A percentile compares a stretch with the other conserved stretches of the same genome.
Conservation (phyloP, 1,140 invertebrate genomes). For the Calliopsis andreniformis region DNA sequence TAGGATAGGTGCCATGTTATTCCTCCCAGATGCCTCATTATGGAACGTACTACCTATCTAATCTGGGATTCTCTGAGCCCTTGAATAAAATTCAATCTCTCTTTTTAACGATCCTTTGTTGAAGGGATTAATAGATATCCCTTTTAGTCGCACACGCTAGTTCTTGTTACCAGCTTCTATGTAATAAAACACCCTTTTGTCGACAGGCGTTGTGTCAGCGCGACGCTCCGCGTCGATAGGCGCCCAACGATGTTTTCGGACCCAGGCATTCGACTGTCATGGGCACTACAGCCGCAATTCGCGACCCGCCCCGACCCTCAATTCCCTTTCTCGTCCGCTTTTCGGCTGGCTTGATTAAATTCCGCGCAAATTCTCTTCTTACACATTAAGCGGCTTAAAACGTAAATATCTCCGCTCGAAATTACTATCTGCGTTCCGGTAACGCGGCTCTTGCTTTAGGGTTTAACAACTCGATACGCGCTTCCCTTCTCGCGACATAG, state of each 20-base stretch:
- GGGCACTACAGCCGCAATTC: conserved; percentile 37
- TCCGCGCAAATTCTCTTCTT: conserved; percentile 66
- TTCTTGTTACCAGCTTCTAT: no score
- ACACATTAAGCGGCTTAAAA: conserved; percentile 66
- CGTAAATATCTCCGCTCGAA: conserved; percentile 54
- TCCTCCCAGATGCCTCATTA: no score
- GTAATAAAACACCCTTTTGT: no score
- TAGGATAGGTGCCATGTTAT: no score
- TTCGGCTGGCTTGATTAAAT: conserved; percentile 65
- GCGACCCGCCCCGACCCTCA: conserved; percentile 26
- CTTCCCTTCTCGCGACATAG: neutral
- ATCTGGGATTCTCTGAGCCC: no score
- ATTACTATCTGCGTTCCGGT: conserved; percentile 53
- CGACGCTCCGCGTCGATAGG: conserved; percentile 10
- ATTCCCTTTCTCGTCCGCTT: neutral
- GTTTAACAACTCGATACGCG: conserved; percentile 41
- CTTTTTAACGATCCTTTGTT: no score
- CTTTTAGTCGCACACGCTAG: no score
- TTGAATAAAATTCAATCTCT: no score
- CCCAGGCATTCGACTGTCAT: conserved; percentile 34
- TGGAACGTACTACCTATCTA: no score
- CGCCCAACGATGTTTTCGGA: conserved; percentile 36
- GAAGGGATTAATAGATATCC: no score
- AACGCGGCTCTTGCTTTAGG: conserved; percentile 14
- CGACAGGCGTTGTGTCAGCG: no score